These are phyloP conservation scores for Phocoena phocoena DNA, from an alignment of 2,113 vertebrate species.

Conservation along the genomic window DNA sequence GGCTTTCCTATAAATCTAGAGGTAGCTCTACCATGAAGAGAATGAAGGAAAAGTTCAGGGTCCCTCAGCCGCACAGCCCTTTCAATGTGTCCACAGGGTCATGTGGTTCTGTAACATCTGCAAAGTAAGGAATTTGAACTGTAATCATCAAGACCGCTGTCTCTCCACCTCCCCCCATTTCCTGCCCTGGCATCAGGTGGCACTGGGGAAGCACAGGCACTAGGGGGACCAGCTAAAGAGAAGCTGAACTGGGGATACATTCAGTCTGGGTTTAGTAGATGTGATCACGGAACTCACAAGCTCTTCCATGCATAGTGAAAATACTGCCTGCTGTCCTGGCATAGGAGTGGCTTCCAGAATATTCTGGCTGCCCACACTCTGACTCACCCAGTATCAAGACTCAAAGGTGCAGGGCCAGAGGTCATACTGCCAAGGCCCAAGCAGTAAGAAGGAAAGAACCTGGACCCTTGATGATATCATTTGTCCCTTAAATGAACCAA, in stretches of 20 bases:
- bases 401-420: not conserved
- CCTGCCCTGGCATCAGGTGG: not conserved
- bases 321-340: not conserved
- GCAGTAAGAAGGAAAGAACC: not conserved
- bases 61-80: not conserved
- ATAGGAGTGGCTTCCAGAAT: not conserved
- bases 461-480: not conserved
- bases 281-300: not conserved
- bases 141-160: not conserved
- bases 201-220: not conserved
- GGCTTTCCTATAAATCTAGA: not conserved
- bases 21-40: no score
- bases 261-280: not conserved
- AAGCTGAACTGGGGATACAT: not conserved
- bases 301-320: not conserved
- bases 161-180: rapidly evolving
- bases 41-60: not conserved
- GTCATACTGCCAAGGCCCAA: not conserved
- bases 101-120: not conserved
- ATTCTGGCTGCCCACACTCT: not conserved
- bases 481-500: not conserved
- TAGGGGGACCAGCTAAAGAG: not conserved
- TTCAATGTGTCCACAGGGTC: no score
- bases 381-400: not conserved
- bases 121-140: not conserved